These are phyloP conservation scores for human (Homo sapiens) DNA, from an alignment of 2,113 vertebrate genomes.

Conservation along the genomic window DNA sequence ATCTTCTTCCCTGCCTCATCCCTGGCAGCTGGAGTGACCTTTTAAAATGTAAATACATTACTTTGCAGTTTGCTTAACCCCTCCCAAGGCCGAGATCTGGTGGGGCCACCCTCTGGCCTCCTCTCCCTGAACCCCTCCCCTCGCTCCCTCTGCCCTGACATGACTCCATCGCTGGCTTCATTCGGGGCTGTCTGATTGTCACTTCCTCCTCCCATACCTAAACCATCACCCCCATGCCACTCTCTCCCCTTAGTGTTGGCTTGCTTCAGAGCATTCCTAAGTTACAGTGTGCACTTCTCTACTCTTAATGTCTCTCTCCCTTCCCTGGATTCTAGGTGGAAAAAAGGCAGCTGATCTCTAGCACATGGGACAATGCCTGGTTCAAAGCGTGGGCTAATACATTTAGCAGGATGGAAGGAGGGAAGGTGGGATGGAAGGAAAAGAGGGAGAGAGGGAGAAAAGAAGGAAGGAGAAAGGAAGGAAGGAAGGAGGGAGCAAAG, in stretches of 20 bases:
- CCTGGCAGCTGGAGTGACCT: not conserved
- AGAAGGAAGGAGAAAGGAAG: not conserved
- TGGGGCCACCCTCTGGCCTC: not conserved
- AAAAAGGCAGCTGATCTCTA: not conserved
- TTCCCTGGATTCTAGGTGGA: not conserved
- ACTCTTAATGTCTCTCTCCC: not conserved
- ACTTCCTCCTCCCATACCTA: not conserved
- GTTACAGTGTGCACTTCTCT: not conserved
- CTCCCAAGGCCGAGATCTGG: not conserved
- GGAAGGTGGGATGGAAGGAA: not conserved
- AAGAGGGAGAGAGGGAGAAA: too few species aligned
- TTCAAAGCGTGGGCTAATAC: not conserved
- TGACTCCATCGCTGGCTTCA: not conserved
- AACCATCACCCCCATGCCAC: not conserved
- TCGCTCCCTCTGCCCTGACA: accelerated
- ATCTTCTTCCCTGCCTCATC: not conserved
- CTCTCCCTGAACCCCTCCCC: accelerated
- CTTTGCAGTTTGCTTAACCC: not conserved
- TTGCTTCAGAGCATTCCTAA: not conserved
- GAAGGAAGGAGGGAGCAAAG: not conserved
- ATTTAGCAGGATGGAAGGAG: not conserved
- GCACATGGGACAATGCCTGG: not conserved
- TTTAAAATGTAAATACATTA: not conserved
- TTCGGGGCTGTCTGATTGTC: not conserved
- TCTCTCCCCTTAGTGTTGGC: not conserved